phyloP scores from a whole-genome alignment of 2,888 invertebrate species.

The Tenthredo distinguenda region DNA sequence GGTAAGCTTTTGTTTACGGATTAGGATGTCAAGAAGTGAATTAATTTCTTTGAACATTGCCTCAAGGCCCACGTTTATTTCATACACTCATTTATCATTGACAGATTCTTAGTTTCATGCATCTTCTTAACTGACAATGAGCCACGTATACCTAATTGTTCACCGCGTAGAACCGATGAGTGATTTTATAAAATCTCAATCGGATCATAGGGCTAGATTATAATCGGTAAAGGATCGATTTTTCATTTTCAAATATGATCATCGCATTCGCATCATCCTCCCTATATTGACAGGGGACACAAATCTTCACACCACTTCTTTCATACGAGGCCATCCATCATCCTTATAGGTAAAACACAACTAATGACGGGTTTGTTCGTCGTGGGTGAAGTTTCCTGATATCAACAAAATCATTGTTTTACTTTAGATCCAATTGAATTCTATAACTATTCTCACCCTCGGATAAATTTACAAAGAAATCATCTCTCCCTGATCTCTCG shows the following conservation, averaged over 20 bases:
- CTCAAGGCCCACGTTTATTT: no score
- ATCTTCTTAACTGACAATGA: neutral
- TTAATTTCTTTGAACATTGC: neutral
- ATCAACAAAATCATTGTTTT: conserved; percentile 16
- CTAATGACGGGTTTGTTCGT: conserved; percentile 50
- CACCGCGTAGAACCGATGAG: neutral
- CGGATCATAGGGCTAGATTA: neutral
- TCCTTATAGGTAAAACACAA: conserved; percentile 53
- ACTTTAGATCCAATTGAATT: neutral
- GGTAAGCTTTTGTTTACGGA: neutral
- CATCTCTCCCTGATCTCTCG: neutral
- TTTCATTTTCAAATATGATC: conserved; percentile 62
- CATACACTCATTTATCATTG: conserved; percentile 24
- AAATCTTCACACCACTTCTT: conserved; percentile 53
- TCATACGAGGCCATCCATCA: conserved; percentile 52
- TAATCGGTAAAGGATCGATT: conserved; percentile 54
- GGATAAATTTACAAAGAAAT: neutral
- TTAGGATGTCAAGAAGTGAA: conserved; percentile 15
- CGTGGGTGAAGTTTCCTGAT: conserved; percentile 36
- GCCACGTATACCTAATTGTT: neutral
- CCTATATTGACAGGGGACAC: conserved; percentile 53
- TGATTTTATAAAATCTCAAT: conserved; percentile 27
- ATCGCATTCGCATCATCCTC: conserved; percentile 56
- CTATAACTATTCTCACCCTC: no score
- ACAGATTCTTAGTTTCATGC: neutral